Base-by-base conservation (phyloP, 2,113 vertebrate genomes). In the Xenotilapia flavipinnis region DNA sequence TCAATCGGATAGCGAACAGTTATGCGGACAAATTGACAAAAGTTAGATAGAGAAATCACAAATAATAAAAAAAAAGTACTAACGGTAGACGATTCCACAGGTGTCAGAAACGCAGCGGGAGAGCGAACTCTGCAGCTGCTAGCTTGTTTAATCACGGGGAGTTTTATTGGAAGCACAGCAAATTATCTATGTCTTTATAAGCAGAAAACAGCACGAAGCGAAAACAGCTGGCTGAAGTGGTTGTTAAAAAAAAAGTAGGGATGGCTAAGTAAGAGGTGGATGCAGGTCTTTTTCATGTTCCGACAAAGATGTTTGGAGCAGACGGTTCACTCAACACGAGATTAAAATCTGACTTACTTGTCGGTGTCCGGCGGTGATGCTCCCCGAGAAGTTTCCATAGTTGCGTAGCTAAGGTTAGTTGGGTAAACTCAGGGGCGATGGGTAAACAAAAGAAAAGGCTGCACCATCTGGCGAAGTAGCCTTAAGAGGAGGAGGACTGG, bases 391-490 rank as follows among this genome's bases (percentile, higher is more conserved):
- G 86, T 53, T 15, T 80, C 90, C 93, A 92, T 93, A 89, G 86
- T 87, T 93, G 6, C 15, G 95, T 95, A 86, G 87, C 91, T 84
- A 90, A 45, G 94, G 87, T 88, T 65, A 51, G 87, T 73, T 56
- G 82, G 87, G 94, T 93, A 86, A 90, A 94, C 92, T 90, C 84
- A 79, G 89, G 89, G 81, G 80, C 93, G 87, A 90, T 93, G 93
- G 88, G 94, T 96, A 94, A 96, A 96, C 95, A 96, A 96, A 95
- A 95, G 95, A 94, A 95, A 94, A 94, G 93, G 89, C 93, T 87
- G 91, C 93, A 96, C 95, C 95, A 96, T 95, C 95, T 96, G 95
- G 94, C 87, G 88, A 91, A 94, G 93, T 93, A 80, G 92, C 92
- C 92, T 92, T 77, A 85, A 87, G 91, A 93, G 91, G 92, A 90